These are phyloP conservation scores for Ephestia elutella DNA, from an alignment of 1,140 invertebrate species.

Conservation along the genomic window DNA sequence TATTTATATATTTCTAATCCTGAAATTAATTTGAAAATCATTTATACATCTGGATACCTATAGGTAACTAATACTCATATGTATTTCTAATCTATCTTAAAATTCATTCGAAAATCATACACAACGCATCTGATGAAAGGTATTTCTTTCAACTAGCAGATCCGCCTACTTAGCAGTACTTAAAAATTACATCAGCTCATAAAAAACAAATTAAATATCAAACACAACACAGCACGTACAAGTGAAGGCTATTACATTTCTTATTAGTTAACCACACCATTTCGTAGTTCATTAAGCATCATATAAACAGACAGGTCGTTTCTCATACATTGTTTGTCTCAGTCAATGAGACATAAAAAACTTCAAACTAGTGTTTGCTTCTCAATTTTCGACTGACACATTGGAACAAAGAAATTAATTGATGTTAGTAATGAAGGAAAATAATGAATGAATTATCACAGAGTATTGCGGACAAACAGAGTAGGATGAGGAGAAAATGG, in stretches of 20 bases:
- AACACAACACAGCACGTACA: background rate
- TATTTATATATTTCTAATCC: too few relatives aligned
- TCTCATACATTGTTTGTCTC: slow-evolving; percentile 61
- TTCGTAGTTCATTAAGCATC: slow-evolving; percentile 54
- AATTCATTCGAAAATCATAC: too few relatives aligned
- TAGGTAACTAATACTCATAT: too few relatives aligned
- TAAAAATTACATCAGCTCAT: background rate
- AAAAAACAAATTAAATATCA: background rate
- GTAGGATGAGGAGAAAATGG: too few relatives aligned
- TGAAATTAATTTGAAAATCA: too few relatives aligned
- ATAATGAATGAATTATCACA: slow-evolving; percentile 52
- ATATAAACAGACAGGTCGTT: slow-evolving; percentile 54
- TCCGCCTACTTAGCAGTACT: too few relatives aligned
- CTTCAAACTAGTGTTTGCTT: slow-evolving; percentile 63
- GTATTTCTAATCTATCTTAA: too few relatives aligned
- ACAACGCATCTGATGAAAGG: too few relatives aligned
- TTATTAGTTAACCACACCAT: slow-evolving; percentile 48
- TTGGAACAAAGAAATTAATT: slow-evolving; percentile 71
- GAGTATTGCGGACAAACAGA: slow-evolving; percentile 23
- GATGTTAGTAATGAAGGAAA: slow-evolving; percentile 63
- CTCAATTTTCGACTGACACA: slow-evolving; percentile 69
- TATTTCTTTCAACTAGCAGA: too few relatives aligned
- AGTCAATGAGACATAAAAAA: slow-evolving; percentile 31
- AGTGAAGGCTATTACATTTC: slow-evolving; percentile 26
- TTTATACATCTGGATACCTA: too few relatives aligned